Evolutionary conservation across 1,140 invertebrate species (phyloP).

Genomic region (Acarapis woodi): DNA sequence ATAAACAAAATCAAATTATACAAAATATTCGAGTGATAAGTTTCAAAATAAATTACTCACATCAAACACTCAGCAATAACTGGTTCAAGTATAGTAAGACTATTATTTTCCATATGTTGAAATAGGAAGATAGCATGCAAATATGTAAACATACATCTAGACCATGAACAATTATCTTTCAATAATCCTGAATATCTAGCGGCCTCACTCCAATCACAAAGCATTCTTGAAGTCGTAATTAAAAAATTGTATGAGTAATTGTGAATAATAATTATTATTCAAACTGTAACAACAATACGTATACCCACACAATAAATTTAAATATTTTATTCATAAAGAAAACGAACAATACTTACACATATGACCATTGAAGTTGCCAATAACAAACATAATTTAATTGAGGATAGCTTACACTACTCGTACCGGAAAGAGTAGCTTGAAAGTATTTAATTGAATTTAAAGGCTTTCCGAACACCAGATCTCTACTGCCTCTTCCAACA

Average conservation of each 20-base stretch:
- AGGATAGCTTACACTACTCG: not conserved
- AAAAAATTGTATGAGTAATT: too few relatives aligned
- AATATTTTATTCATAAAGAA: too few relatives aligned
- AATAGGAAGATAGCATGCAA: slow-evolving; percentile 50
- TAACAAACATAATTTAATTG: slow-evolving; percentile 4
- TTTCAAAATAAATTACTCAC: too few relatives aligned
- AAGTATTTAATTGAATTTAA: too few relatives aligned
- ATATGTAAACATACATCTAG: slow-evolving; percentile 61
- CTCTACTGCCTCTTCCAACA: not conserved
- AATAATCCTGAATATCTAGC: slow-evolving; percentile 36
- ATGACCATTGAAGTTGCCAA: slow-evolving; percentile 4
- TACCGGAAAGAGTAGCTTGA: too few relatives aligned
- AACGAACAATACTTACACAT: slow-evolving; percentile 2
- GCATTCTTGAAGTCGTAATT: slow-evolving; percentile 16
- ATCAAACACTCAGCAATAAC: too few relatives aligned
- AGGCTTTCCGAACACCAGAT: not conserved
- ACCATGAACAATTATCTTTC: slow-evolving; percentile 56
- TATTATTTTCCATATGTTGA: slow-evolving; percentile 18
- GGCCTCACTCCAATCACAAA: slow-evolving; percentile 34
- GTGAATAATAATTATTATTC: too few relatives aligned
- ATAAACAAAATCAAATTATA: too few relatives aligned
- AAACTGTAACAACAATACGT: too few relatives aligned
- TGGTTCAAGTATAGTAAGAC: slow-evolving; percentile 17
- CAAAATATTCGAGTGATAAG: too few relatives aligned
- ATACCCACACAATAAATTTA: too few relatives aligned